Evolutionary conservation across 2,888 invertebrate species (phyloP).

Genomic region (Caenorhabditis angaria): DNA sequence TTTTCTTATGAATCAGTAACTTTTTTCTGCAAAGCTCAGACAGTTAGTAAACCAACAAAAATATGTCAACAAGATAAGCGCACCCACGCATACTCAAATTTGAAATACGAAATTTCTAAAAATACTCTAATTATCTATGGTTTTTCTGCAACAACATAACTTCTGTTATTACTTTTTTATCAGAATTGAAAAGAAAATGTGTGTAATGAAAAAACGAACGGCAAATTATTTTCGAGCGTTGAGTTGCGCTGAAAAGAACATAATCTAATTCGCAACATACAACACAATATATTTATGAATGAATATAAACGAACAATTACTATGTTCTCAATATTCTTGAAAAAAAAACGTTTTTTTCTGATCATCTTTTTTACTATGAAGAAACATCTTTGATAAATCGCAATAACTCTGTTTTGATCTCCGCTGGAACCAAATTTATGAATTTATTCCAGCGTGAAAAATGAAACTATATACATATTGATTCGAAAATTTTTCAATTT

Average conservation of each 20-base stretch:
- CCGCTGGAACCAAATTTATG: no score
- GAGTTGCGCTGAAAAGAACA: neutral
- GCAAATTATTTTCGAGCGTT: no score
- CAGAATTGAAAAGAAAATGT: neutral
- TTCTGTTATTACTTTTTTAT: no score
- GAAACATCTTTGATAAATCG: neutral
- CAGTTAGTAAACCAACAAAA: no score
- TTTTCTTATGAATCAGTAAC: no score
- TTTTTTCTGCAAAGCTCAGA: no score
- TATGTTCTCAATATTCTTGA: no score
- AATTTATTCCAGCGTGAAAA: neutral
- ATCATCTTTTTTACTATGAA: neutral
- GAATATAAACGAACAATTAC: constrained; percentile 4
- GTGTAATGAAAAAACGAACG: neutral
- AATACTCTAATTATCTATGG: no score
- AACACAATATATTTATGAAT: neutral
- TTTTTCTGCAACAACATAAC: no score
- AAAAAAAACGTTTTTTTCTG: neutral
- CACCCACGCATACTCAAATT: no score
- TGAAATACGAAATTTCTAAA: no score
- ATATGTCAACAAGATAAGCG: no score
- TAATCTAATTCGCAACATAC: neutral
- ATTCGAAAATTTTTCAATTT: neutral
- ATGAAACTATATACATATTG: neutral
- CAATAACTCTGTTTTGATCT: neutral